Base-by-base conservation (phyloP, 2,113 vertebrate genomes). In the Mesocricetus auratus region DNA sequence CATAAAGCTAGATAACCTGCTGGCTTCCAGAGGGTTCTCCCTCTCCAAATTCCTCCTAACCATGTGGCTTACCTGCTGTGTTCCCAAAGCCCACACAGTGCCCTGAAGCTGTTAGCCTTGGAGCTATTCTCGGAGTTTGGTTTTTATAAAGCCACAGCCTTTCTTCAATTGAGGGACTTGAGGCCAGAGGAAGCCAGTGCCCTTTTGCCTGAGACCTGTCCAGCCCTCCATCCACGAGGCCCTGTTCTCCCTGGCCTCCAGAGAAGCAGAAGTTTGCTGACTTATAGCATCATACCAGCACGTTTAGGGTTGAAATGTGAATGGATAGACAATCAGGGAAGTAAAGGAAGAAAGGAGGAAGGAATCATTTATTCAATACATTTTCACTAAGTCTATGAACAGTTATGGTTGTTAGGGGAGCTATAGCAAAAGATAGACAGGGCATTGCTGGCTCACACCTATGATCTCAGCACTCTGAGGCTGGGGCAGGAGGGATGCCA, bases 51-150 rank as follows among this genome's bases (percentile, higher is more conserved):
- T 71, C 93, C 64, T 94, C 33, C 22, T 29, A 87, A 92, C 26
- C 83, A 53, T 89, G 16, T 71, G 77, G 16, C 33, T 94, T 77
- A 92, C 53, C 87, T 95, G 68, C 53, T 94, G 8, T 93, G 12
- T 86, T 95, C 39, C 50, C 82, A 81, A 89, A 78, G 45, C 45
- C n/a, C 71, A 90, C 42, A 68, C 58, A 68, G 29, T 93, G 64
- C 42, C 91, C 56, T 45, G 33, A 90, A 96, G 31, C 50, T 77
- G 29, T 94, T 81, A 75, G 68, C 39, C 58, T 94, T 96, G 78
- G 21, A 87, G 74, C 71, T 94, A 66, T 69, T 83, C 71, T 85
- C 62, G 75, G 82, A 89, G 69, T 62, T 86, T 12, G 17, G 19
- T 74, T 96, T 12, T 53, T 74, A 21, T 74, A 89, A 85, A 94